Percentiles rank a stretch among this genome's conserved stretches.
phyloP scores from a whole-genome alignment of 2,113 vertebrate species.

The Tachysurus vachellii region DNA sequence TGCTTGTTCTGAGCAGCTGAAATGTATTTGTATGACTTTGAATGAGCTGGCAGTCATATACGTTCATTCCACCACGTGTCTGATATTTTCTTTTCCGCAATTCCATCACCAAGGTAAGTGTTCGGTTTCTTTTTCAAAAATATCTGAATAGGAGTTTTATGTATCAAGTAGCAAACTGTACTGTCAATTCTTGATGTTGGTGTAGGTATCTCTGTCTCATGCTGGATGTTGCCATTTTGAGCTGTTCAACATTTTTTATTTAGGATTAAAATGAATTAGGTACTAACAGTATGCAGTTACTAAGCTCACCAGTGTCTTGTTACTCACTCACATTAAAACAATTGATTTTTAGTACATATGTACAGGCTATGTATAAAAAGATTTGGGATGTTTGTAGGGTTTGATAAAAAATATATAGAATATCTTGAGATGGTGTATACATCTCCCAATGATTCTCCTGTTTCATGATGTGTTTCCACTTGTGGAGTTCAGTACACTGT shows the following conservation, averaged over 20 bases:
- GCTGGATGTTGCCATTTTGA: background rate
- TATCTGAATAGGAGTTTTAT: background rate
- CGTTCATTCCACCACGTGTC: no score
- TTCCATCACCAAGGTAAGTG: background rate
- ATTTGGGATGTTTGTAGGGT: background rate
- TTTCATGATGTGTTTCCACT: constrained; percentile 71
- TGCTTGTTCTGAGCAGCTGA: background rate
- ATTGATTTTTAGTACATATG: background rate
- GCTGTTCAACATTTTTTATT: background rate
- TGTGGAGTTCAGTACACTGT: constrained; percentile 58
- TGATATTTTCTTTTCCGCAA: background rate
- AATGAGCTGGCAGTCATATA: background rate
- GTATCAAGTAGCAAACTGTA: background rate
- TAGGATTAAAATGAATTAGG: background rate
- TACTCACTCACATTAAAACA: background rate
- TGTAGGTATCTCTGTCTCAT: background rate
- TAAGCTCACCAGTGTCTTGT: background rate
- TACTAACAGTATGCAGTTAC: background rate
- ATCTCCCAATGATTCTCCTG: constrained; percentile 67
- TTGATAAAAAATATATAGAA: background rate
- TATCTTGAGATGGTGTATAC: background rate
- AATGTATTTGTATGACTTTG: background rate
- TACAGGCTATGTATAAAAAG: background rate
- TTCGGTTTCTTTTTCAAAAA: background rate
- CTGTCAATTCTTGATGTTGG: background rate